Base-by-base conservation (phyloP, 2,888 invertebrate species). In the Linyphia triangularis region DNA sequence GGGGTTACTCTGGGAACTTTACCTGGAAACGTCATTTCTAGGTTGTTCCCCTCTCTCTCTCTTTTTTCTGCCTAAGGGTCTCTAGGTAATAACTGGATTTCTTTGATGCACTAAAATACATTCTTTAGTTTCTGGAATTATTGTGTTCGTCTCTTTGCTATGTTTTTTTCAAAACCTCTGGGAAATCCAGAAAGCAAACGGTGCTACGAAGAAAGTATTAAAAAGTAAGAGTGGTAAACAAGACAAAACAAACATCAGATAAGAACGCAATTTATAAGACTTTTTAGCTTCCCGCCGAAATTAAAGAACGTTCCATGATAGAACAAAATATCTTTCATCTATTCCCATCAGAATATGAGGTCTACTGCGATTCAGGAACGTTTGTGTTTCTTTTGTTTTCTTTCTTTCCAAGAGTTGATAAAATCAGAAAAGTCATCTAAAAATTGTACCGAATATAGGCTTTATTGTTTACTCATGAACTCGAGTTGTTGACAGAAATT, bases 191-290 rank as follows among this genome's bases (percentile, higher is more conserved):
- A 19, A 67, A 70, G 57, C 57, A 81, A 70, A 57, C 43, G 70
- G 37, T 30, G n/a, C 65, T 13, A 59, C 19, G 51, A 16, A 13
- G 67, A 16, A 26, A 63, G 40, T 24, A 22, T 30, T 26, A 63
- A 77, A 77, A 63, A 77, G 33, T 5, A 67, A 79, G 22, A 22
- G 69, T 61, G 70, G 70, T 70, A 81, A 83, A 83, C 73, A 73
- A 70, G 51, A 72, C 33, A 26, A 61, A 83, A 22, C 73, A 83
- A 83, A 83, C 83, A 83, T 73, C 22, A 40, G 30, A 63, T 73
- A 65, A 43, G 28, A 30, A 40, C 51, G 30, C 83, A 83, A 83
- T 83, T 83, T 83, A 57, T 65, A 51, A 30, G 73, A 73, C 22
- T 26, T 30, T 70, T 63, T 83, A 28, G 28, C 43, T 37, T 63